phyloP scores from a whole-genome alignment of 2,888 invertebrate genomes.

The Apodemia hepburni region DNA sequence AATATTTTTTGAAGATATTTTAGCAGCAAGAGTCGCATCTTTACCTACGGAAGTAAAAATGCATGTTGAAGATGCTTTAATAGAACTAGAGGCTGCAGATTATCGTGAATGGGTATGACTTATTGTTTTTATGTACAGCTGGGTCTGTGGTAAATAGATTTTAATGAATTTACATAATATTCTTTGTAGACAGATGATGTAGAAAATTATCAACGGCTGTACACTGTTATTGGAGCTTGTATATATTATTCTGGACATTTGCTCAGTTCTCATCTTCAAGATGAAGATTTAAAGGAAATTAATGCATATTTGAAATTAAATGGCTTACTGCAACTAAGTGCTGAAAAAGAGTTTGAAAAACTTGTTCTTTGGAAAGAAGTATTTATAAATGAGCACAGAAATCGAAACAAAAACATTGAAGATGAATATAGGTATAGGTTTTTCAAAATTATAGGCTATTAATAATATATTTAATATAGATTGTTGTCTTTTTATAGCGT shows the following conservation, averaged over 20 bases:
- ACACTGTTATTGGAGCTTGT: conserved; percentile 83
- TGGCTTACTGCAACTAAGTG: conserved; percentile 85
- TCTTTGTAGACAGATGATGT: conserved; percentile 86
- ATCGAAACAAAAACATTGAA: conserved; percentile 47
- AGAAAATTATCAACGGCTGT: conserved; percentile 86
- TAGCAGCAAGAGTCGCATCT: conserved; percentile 83
- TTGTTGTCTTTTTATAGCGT: no score
- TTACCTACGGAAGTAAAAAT: conserved; percentile 88
- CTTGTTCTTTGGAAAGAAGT: conserved; percentile 90
- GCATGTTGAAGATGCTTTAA: conserved; percentile 92
- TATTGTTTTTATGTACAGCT: conserved; percentile 18
- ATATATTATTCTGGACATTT: conserved; percentile 85
- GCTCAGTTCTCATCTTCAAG: conserved; percentile 88
- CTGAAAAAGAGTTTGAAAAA: conserved; percentile 83
- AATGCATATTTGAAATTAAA: conserved; percentile 87
- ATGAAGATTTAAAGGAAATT: conserved; percentile 87
- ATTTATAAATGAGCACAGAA: conserved; percentile 75
- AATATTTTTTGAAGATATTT: conserved; percentile 79
- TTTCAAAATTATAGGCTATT: background rate
- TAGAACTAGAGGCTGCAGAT: conserved; percentile 94
- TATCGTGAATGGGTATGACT: conserved; percentile 90
- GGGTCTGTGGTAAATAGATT: background rate
- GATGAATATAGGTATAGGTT: conserved; percentile 56
- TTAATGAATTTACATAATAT: conserved; percentile 21
- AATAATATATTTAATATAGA: no score